phyloP scores from a whole-genome alignment of 2,888 invertebrate species.

The Sminthurides aquaticus region DNA sequence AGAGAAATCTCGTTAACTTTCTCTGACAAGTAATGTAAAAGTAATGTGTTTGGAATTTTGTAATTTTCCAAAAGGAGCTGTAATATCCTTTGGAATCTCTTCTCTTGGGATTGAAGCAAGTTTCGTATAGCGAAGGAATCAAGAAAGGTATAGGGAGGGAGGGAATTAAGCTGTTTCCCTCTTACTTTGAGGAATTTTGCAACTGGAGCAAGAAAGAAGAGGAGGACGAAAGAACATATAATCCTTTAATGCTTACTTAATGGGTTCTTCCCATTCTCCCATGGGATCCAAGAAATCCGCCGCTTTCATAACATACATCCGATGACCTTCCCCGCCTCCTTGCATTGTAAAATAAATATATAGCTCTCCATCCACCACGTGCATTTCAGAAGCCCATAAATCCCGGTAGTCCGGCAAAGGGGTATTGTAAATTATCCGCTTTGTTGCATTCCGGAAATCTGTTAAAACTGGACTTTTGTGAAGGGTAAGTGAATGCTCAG shows the following conservation, averaged over 20 bases:
- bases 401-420: constrained; percentile 5
- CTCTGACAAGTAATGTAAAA: too few species aligned
- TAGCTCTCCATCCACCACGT: constrained; percentile 11
- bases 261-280: constrained; percentile 10
- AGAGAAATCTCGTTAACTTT: too few species aligned
- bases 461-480: constrained; percentile 10
- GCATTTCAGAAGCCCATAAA: constrained; percentile 18
- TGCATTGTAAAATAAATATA: constrained; percentile 19
- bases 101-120: too few species aligned
- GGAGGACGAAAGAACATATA: neutral
- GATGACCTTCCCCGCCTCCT: constrained; percentile 9
- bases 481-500: constrained; percentile 7
- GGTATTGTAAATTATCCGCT: constrained; percentile 2
- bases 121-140: too few species aligned
- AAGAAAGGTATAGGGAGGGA: neutral
- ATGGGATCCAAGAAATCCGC: constrained; percentile 14
- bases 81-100: too few species aligned
- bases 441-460: constrained; percentile 8
- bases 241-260: constrained; percentile 7
- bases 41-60: too few species aligned
- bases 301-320: constrained; percentile 17
- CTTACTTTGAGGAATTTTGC: neutral
- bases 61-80: too few species aligned
- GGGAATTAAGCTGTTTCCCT: too few species aligned
- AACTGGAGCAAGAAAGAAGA: too few species aligned